Percentiles rank a stretch among this genome's conserved stretches.
phyloP scores from a whole-genome alignment of 2,888 invertebrate genomes.

The Heliconius ismenius region DNA sequence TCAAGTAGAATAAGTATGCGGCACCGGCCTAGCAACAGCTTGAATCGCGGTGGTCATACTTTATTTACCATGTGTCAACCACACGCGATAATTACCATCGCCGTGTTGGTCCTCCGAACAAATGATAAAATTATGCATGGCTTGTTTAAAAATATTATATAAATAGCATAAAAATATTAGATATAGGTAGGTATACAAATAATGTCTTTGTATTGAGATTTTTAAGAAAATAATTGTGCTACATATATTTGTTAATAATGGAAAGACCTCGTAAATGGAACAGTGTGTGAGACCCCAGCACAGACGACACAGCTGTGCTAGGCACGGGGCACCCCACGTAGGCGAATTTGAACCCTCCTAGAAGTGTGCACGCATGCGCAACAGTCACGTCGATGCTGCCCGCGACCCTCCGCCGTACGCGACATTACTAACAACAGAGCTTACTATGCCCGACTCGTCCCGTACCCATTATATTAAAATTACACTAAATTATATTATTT shows the following conservation, averaged over 20 bases:
- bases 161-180: background rate
- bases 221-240: background rate
- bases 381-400: constrained; percentile 64
- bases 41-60: constrained; percentile 56
- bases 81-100: constrained; percentile 46
- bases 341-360: constrained; percentile 70
- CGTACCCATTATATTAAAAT: constrained; percentile 55
- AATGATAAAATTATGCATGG: background rate
- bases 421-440: constrained; percentile 60
- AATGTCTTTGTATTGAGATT: background rate
- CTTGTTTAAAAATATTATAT: background rate
- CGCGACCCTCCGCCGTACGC: constrained; percentile 60
- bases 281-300: constrained; percentile 53
- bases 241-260: constrained; percentile 15
- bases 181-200: background rate
- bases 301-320: constrained; percentile 73
- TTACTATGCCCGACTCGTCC: constrained; percentile 65
- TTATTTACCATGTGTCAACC: constrained; percentile 48
- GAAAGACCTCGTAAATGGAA: constrained; percentile 45
- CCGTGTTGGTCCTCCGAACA: constrained; percentile 40
- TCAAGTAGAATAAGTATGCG: constrained; percentile 45
- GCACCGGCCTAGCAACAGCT: constrained; percentile 42
- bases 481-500: constrained; percentile 44
- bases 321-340: constrained; percentile 61
- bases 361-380: constrained; percentile 76